phyloP scores from a whole-genome alignment of 2,113 vertebrate species.

The Gallinago jamesoni region DNA sequence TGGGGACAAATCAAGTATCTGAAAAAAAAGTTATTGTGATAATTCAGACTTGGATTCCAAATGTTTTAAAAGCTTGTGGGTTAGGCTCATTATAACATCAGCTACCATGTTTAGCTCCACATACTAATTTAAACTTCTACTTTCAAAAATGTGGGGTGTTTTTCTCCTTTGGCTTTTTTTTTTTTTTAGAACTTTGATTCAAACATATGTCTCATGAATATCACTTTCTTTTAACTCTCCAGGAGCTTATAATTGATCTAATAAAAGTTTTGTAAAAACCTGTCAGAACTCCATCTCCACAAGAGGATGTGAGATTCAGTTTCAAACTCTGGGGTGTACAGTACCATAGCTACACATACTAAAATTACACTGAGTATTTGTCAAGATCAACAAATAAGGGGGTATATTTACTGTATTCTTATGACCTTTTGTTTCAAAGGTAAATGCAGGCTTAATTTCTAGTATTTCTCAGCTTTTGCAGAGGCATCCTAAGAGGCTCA shows the following conservation, averaged over 20 bases:
- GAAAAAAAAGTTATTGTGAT: neutral
- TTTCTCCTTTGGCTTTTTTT: neutral
- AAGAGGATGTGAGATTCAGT: neutral
- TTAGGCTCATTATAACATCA: neutral
- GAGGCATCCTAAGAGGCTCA: constrained; percentile 47
- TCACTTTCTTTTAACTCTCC: neutral
- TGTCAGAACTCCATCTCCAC: neutral
- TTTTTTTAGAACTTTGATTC: neutral
- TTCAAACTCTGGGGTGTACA: neutral
- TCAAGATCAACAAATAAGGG: neutral
- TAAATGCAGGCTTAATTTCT: constrained; percentile 58
- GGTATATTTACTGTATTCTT: neutral
- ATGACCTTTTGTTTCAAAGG: constrained; percentile 50
- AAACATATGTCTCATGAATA: neutral
- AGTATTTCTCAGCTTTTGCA: constrained; percentile 57
- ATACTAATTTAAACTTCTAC: neutral
- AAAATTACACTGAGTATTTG: neutral
- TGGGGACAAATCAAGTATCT: neutral
- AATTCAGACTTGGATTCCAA: neutral
- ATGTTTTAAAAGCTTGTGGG: neutral
- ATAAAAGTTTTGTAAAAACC: neutral
- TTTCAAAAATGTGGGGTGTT: neutral
- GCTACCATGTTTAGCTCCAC: neutral
- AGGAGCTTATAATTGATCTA: neutral
- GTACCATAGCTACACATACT: neutral